These are phyloP conservation scores for Penaeus japonicus DNA, from an alignment of 1,140 invertebrate genomes.

Conservation along the genomic window DNA sequence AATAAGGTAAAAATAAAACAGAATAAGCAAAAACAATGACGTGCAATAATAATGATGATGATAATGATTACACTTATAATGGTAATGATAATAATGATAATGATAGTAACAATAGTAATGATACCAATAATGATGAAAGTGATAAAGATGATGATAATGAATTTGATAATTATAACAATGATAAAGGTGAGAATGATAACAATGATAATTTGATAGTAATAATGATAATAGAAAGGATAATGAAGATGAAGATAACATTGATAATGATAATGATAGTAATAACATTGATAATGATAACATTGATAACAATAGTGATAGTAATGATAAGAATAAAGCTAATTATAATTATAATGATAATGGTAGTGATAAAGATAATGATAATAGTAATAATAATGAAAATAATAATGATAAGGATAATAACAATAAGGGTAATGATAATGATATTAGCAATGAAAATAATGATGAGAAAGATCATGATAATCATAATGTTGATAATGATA, in stretches of 20 bases:
- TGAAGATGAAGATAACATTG: too few relatives aligned
- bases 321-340: too few relatives aligned
- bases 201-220: too few relatives aligned
- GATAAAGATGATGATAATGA: background rate
- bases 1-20: background rate
- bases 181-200: too few relatives aligned
- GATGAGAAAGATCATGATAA: too few relatives aligned
- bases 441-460: background rate
- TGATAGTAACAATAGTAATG: background rate
- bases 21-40: background rate
- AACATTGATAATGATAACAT: background rate
- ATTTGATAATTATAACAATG: background rate
- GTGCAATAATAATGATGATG: background rate
- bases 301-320: background rate
- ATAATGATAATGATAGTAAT: background rate
- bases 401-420: background rate
- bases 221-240: too few relatives aligned
- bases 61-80: background rate
- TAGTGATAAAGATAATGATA: background rate
- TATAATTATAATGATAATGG: background rate
- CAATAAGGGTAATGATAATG: background rate
- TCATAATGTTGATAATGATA: background rate
- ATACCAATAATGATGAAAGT: background rate
- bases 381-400: background rate
- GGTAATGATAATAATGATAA: background rate